Base-by-base conservation (phyloP, 2,797 vertebrate genomes). In the Emydoidea blandingii region DNA sequence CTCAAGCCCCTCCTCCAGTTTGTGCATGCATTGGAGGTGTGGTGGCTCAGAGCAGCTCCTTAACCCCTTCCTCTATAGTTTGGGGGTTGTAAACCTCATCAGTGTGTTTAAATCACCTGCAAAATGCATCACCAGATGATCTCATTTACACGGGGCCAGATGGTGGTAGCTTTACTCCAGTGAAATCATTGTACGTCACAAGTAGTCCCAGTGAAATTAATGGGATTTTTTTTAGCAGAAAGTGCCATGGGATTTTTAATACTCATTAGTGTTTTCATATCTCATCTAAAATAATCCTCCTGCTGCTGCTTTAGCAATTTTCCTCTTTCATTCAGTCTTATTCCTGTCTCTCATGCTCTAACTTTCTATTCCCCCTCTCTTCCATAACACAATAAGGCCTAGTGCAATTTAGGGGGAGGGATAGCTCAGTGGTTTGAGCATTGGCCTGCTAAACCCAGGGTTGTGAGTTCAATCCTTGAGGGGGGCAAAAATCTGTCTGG, bases 341-440 rank as follows among this genome's bases (percentile, higher is more conserved):
- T 6, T 7, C 0, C 59, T 91, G 16, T 85, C 31, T 76, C 76
- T 74, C 11, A 37, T 68, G 16, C 16, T 68, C 62, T 37, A 19
- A 19, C 62, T 65, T 65, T 37, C 15, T 76, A 2, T 11, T 34
- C 62, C 1, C 62, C 0, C 1, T 74, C 0, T 47, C 41, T 53
- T 31, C 54, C 31, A 54, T 74, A 91, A 49, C 34, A 59, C 19
- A 83, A 41, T 47, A 19, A 84, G 80, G n/a, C 41, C 15, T 86
- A 50, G 50, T 93, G 74, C 31, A 59, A 12, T 23, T 41, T 41
- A 41, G 41, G 41, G 41, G 41, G 41, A 41, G 41, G 41, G 41
- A 41, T 41, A 41, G 41, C 41, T 41, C 41, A 41, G 41, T 41
- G 41, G 41, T 41, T 41, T 41, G 41, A 41, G 41, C 41, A 41